Conservation (phyloP, 2,113 vertebrate genomes). For the Corydoras sp. region DNA sequence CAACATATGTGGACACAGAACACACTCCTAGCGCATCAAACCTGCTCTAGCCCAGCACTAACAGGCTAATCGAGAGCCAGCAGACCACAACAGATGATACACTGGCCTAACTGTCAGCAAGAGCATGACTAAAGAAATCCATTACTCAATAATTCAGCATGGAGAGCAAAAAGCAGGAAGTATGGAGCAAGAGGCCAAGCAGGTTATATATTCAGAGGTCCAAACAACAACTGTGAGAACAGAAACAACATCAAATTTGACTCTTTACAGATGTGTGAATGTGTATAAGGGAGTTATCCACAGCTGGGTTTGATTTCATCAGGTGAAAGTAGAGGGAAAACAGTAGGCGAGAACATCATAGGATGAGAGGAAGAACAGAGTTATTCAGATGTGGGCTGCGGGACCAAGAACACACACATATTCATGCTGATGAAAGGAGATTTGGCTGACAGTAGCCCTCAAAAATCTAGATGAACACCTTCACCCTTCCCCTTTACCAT, state of each 20-base stretch:
- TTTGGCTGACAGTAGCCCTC: slow-evolving; percentile 30
- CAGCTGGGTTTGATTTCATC: slow-evolving; percentile 19
- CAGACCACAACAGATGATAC: background rate
- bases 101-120: slow-evolving; percentile 42
- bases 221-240: slow-evolving; percentile 19
- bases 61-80: slow-evolving; percentile 27
- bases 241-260: slow-evolving; percentile 21
- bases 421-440: slow-evolving; percentile 38
- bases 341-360: slow-evolving; percentile 23
- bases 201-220: slow-evolving; percentile 20
- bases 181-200: slow-evolving; percentile 19
- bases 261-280: slow-evolving; percentile 30
- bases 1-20: slow-evolving; percentile 17
- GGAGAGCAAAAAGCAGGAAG: slow-evolving; percentile 23
- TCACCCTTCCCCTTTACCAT: slow-evolving; percentile 33
- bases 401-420: slow-evolving; percentile 24
- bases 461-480: slow-evolving; percentile 38
- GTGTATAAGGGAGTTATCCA: slow-evolving; percentile 12
- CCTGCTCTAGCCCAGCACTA: slow-evolving; percentile 6
- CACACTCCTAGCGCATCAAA: slow-evolving; percentile 4
- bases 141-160: slow-evolving; percentile 43
- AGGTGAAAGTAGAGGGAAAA: slow-evolving; percentile 22
- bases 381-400: slow-evolving; percentile 27
- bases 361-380: slow-evolving; percentile 15
- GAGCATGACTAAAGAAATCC: slow-evolving; percentile 37